A percentile compares a stretch with the other conserved stretches of the same genome.
These are phyloP conservation scores for Sminthurides aquaticus DNA, from an alignment of 2,888 invertebrate species.

Conservation along the genomic window DNA sequence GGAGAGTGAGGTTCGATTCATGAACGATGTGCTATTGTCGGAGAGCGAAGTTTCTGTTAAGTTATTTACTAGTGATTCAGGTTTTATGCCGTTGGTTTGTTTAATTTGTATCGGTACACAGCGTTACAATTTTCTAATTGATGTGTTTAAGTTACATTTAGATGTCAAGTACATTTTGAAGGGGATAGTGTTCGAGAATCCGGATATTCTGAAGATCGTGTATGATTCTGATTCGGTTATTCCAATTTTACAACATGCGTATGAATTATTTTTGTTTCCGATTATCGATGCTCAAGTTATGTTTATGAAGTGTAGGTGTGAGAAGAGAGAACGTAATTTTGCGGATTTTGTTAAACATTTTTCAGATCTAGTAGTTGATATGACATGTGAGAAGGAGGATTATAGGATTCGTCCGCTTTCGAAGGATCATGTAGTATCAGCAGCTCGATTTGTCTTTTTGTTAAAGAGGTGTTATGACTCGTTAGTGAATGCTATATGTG, in stretches of 20 bases:
- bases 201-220: neutral
- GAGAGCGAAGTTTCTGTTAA: neutral
- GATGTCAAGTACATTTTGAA: neutral
- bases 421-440: neutral
- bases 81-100: neutral
- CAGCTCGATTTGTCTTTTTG: neutral
- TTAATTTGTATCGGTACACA: neutral
- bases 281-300: neutral
- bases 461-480: neutral
- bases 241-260: neutral
- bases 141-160: neutral
- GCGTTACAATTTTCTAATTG: neutral
- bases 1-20: neutral
- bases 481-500: neutral
- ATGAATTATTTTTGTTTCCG: neutral
- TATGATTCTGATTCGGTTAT: neutral
- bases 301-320: neutral
- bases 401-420: neutral
- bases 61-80: neutral
- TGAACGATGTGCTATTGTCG: neutral
- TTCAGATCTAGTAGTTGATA: neutral
- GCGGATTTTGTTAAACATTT: neutral
- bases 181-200: neutral
- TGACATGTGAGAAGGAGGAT: neutral
- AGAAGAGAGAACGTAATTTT: neutral